Evolutionary conservation across 2,888 invertebrate genomes (phyloP), one percentile per base, ranked within the genome.

Genomic region (Nomada ruficornis): DNA sequence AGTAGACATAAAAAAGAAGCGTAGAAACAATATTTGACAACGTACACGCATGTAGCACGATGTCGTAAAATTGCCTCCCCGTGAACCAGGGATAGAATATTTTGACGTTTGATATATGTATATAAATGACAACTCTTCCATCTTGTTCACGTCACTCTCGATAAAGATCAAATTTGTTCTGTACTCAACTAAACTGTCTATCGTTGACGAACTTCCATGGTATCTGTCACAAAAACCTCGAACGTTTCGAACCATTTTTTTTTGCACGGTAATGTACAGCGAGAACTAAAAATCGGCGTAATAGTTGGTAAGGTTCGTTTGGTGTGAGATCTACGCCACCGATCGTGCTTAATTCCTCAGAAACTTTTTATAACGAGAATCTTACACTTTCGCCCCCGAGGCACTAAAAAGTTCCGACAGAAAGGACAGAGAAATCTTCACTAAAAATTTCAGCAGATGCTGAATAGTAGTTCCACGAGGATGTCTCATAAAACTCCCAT

Each of bases 331-430:
- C 29, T 23, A 13, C 26, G 47, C 15, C 50, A 1, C n/a, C 54
- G 13, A 42, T 59, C 57, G n/a, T 55, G 62, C 71, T 65, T 78
- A 80, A 78, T 78, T 72, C 55, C 60, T 63, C 50, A 50, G 55
- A 63, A 79, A 76, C 13, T 76, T 79, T 52, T 76, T 63, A 36
- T 57, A 64, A 64, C 50, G 29, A 77, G 63, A 64, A 26, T 13
- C 62, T 64, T 50, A 10, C 55, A 26, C 20, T 64, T 59, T 23
- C 54, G 36, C 36, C 11, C 23, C 2, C 23, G 20, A 23, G 63
- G 44, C 36, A 20, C 76, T 36, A 57, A 26, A 47, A 47, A 47
- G 47, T 55, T 55, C 70, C 23, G 13, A 15, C 1, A 7, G 9
- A 18, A 68, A 20, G 15, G 63, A 20, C 10, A 15, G 57, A 15